Conservation (phyloP, 2,797 vertebrate genomes). For the Lerista edwardsae region DNA sequence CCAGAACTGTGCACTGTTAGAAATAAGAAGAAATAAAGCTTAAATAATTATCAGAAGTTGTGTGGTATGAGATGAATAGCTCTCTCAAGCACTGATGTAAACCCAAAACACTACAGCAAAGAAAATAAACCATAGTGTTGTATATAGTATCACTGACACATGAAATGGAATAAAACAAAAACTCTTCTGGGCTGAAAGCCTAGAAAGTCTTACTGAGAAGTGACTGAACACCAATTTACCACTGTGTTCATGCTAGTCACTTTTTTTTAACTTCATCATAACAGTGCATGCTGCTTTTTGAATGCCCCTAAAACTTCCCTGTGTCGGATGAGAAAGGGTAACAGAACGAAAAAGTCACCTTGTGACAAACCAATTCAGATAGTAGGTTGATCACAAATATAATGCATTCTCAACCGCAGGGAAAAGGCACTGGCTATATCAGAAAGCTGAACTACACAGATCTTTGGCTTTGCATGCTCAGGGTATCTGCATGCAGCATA, state of each 20-base stretch:
- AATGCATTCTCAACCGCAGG: background rate
- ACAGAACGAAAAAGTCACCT: background rate
- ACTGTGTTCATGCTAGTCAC: background rate
- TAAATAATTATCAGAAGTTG: background rate
- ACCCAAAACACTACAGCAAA: background rate
- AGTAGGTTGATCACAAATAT: background rate
- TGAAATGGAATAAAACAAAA: background rate
- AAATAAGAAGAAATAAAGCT: background rate
- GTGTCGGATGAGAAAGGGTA: background rate
- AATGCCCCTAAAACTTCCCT: background rate
- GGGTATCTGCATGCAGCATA: background rate
- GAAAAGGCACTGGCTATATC: background rate
- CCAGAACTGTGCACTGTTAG: too few species aligned
- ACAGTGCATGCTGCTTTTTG: background rate
- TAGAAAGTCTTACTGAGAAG: background rate
- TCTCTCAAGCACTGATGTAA: background rate
- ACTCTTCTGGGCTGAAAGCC: background rate
- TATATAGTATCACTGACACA: conserved; percentile 1
- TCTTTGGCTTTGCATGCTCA: background rate
- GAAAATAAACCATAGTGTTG: background rate
- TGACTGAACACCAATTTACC: background rate
- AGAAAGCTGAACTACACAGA: background rate
- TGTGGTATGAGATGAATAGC: background rate
- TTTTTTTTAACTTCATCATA: background rate
- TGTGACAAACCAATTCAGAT: background rate